Evolutionary conservation across 2,797 vertebrate genomes (phyloP), one percentile per base, ranked within the genome.

Genomic region (Gobionotothen gibberifrons): DNA sequence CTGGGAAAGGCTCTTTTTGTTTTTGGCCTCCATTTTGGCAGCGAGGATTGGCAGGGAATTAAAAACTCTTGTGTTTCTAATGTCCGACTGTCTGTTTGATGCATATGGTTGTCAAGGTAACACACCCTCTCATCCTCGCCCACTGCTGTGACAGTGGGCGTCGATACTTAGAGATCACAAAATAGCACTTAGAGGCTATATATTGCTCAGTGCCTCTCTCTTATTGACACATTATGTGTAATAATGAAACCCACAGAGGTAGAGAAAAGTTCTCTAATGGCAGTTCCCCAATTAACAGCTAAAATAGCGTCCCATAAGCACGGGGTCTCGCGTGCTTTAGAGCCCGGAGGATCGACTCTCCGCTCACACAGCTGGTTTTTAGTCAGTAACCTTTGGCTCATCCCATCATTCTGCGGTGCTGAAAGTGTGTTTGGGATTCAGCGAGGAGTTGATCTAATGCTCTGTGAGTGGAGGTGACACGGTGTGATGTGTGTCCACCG

Each of bases 101-200:
- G 82, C 79, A 55, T 83, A 57, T 67, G 61, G 87, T 90, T 79
- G 85, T 72, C 85, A 81, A 40, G 73, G 86, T 82, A 90, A 85
- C 85, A 48, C 73, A 58, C 70, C 48, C 66, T 76, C 75, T 81
- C 58, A 72, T 78, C 54, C 69, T 74, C 2, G 29, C 71, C 53
- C 66, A 51, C 65, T 61, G 52, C 74, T 65, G 53, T 32, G 56
- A 74, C 48, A 48, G 82, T 86, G 64, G 72, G 66, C 32, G 53
- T 79, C 69, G 48, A 77, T 71, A 78, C 74, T 76, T 68, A 47
- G 21, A 73, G 84, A 87, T 85, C 69, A 64, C 68, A 72, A 82
- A 86, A 85, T 61, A 65, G 80, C 78, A 77, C 84, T 90, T 55
- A 74, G 32, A 82, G 82, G 57, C 70, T 42, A 75, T 77, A 83